Percentiles rank a stretch among this genome's conserved stretches.
These are phyloP conservation scores for Macrobrachium nipponense DNA, from an alignment of 1,140 invertebrate genomes.

Conservation along the genomic window DNA sequence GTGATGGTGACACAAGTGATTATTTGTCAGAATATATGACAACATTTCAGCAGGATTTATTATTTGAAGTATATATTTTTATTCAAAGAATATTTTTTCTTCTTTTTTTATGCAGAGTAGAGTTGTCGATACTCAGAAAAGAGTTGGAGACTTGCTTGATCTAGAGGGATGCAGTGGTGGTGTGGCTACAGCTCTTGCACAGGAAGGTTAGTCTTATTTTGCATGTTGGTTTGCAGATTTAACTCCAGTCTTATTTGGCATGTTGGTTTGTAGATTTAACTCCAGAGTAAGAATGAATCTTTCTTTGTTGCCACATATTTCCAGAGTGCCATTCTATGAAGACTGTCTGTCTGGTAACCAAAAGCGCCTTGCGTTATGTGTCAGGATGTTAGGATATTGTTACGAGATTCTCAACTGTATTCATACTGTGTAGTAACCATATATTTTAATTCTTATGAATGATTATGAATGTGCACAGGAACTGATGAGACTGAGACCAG, in stretches of 20 bases:
- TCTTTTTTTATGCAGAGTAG: slow-evolving; percentile 76
- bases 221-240: not conserved
- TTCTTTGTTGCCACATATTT: not conserved
- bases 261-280: not conserved
- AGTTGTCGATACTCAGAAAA: slow-evolving; percentile 93
- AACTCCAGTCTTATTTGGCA: not conserved
- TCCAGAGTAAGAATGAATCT: not conserved
- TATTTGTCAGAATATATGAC: not conserved
- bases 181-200: slow-evolving; percentile 66
- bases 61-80: not conserved
- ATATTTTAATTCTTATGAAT: too few relatives aligned
- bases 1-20: too few relatives aligned
- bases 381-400: too few relatives aligned
- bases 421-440: too few relatives aligned
- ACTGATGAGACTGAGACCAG: too few relatives aligned
- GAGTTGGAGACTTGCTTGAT: slow-evolving; percentile 96
- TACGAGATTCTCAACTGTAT: too few relatives aligned
- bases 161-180: slow-evolving; percentile 79
- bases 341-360: too few relatives aligned
- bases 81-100: not conserved
- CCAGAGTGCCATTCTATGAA: too few relatives aligned
- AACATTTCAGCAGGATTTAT: not conserved
- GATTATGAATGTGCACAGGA: too few relatives aligned
- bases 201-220: slow-evolving; percentile 54
- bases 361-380: too few relatives aligned